These are phyloP conservation scores for Maconellicoccus hirsutus DNA, from an alignment of 1,140 invertebrate species.

Conservation along the genomic window DNA sequence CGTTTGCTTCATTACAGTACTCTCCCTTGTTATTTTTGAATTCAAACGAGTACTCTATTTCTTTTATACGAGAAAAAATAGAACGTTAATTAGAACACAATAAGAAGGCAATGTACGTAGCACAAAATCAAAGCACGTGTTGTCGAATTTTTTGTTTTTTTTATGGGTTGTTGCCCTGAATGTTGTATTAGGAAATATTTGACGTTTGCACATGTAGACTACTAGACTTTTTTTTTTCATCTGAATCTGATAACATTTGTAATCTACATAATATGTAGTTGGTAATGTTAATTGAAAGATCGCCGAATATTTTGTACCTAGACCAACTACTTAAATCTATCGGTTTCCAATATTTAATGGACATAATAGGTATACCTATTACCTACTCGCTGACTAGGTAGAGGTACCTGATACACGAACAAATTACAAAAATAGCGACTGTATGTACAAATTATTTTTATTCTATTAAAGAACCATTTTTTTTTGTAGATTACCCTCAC, in stretches of 20 bases:
- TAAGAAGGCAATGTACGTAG: no score
- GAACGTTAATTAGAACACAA: neutral
- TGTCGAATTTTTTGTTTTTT: neutral
- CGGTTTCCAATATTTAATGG: no score
- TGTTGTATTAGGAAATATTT: neutral
- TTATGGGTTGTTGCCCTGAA: slow-evolving; percentile 8
- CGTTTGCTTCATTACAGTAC: neutral
- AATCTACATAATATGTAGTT: neutral
- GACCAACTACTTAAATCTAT: no score
- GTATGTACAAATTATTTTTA: no score
- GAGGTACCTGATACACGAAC: no score
- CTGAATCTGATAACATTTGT: neutral
- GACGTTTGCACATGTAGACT: neutral
- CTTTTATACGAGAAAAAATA: neutral
- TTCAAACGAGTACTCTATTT: neutral
- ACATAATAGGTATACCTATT: no score
- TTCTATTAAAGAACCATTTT: no score
- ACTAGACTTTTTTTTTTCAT: neutral
- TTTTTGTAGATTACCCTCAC: slow-evolving; percentile 47
- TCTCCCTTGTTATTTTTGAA: neutral
- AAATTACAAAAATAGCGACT: no score
- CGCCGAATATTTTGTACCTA: neutral
- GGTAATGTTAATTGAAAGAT: no score
- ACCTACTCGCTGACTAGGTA: no score
- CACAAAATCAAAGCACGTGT: neutral